These are phyloP conservation scores for Pseudococcus longispinus DNA, from an alignment of 2,888 invertebrate genomes.

Conservation along the genomic window DNA sequence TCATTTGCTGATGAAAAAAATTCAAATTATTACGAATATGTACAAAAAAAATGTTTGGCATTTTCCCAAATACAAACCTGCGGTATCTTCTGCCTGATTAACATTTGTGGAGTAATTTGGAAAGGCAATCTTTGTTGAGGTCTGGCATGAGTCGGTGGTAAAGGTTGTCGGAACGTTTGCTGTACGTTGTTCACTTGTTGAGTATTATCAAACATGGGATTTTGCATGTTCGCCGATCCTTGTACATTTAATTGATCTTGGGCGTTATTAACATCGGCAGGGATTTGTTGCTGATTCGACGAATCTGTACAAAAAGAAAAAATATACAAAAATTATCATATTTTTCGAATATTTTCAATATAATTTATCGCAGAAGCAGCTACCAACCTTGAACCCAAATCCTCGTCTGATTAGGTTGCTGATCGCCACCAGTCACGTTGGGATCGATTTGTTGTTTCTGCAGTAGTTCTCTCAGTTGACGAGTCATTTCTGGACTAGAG, in stretches of 20 bases:
- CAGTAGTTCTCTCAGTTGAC: conserved; percentile 80
- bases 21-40: background rate
- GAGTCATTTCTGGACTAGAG: conserved; percentile 67
- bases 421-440: conserved; percentile 64
- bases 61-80: background rate
- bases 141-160: conserved; percentile 69
- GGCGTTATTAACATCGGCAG: conserved; percentile 52
- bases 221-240: conserved; percentile 25
- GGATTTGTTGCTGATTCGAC: conserved; percentile 25
- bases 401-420: conserved; percentile 7
- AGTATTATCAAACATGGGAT: conserved; percentile 53
- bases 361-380: background rate
- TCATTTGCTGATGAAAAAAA: conserved; percentile 58
- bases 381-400: conserved; percentile 48
- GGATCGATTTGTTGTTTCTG: conserved; percentile 77
- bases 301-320: conserved; percentile 6
- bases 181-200: conserved; percentile 59
- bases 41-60: background rate
- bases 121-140: conserved; percentile 64
- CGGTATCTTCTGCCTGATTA: conserved; percentile 60
- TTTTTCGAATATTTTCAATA: background rate
- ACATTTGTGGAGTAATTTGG: conserved; percentile 59
- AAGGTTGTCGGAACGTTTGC: conserved; percentile 72
- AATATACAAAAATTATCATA: background rate
- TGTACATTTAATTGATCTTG: conserved; percentile 56